Evolutionary conservation across 2,797 vertebrate genomes (phyloP).

Genomic region (Presbytis comata): DNA sequence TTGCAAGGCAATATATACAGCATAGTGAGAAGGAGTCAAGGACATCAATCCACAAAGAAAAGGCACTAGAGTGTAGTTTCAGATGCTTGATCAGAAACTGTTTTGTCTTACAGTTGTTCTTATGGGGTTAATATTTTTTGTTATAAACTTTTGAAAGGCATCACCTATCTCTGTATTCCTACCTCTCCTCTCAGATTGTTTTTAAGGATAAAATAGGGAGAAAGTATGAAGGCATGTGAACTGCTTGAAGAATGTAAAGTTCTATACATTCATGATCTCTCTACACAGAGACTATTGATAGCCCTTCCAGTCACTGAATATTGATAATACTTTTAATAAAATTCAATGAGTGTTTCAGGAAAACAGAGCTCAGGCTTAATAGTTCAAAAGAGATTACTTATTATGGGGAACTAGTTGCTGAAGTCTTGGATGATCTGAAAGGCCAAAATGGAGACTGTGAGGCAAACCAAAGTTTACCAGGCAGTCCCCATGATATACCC

Average conservation of each 20-base stretch:
- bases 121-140: background rate
- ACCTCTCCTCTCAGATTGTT: background rate
- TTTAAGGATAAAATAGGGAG: conserved; percentile 15
- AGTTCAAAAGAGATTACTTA: background rate
- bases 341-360: background rate
- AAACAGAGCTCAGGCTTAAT: background rate
- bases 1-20: background rate
- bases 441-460: background rate
- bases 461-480: background rate
- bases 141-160: background rate
- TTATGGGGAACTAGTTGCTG: background rate
- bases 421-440: background rate
- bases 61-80: background rate
- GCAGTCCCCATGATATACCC: background rate
- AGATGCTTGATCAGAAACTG: background rate
- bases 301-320: background rate
- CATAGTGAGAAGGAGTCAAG: background rate
- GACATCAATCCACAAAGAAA: background rate
- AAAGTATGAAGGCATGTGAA: background rate
- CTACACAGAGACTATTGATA: background rate
- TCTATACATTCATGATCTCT: background rate
- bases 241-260: background rate
- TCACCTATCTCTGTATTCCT: background rate
- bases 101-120: background rate
- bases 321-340: background rate